These are phyloP conservation scores for Blomia tropicalis DNA, from an alignment of 2,888 invertebrate genomes.

Conservation along the genomic window DNA sequence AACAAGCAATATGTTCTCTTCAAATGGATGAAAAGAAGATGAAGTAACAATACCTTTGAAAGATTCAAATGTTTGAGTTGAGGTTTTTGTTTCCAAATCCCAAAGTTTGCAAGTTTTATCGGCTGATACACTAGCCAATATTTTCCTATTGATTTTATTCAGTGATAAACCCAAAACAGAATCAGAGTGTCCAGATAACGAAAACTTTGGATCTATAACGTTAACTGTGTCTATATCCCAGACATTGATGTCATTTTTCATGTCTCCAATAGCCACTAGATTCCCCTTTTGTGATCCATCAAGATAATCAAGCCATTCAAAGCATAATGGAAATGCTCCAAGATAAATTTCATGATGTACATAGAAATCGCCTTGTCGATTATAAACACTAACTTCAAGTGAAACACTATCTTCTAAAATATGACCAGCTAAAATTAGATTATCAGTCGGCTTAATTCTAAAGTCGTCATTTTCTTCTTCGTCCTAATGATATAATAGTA, in stretches of 20 bases:
- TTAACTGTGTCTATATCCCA: slow-evolving; percentile 93
- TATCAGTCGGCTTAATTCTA: slow-evolving; percentile 69
- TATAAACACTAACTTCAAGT: slow-evolving; percentile 50
- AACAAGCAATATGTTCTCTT: slow-evolving; percentile 61
- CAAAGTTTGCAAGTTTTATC: slow-evolving; percentile 72
- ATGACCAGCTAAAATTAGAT: slow-evolving; percentile 68
- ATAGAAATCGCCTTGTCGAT: slow-evolving; percentile 64
- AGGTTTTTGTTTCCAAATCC: slow-evolving; percentile 67
- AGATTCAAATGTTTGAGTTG: slow-evolving; percentile 54
- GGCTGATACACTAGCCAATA: slow-evolving; percentile 80
- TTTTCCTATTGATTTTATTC: slow-evolving; percentile 58
- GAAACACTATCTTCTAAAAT: slow-evolving; percentile 70
- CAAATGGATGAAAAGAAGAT: slow-evolving; percentile 63
- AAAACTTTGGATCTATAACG: slow-evolving; percentile 68
- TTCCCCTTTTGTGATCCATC: slow-evolving; percentile 52
- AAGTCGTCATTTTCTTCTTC: slow-evolving; percentile 64
- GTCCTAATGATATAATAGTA: slow-evolving; percentile 29
- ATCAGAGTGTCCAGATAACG: slow-evolving; percentile 67
- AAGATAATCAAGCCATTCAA: slow-evolving; percentile 84
- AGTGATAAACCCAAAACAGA: slow-evolving; percentile 80
- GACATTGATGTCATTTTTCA: slow-evolving; percentile 81
- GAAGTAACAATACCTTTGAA: slow-evolving; percentile 69
- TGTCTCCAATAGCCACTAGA: slow-evolving; percentile 75
- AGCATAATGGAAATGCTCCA: slow-evolving; percentile 69
- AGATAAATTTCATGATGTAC: slow-evolving; percentile 83